Conservation (phyloP, 2,797 vertebrate genomes). For the Garrulus glandarius region DNA sequence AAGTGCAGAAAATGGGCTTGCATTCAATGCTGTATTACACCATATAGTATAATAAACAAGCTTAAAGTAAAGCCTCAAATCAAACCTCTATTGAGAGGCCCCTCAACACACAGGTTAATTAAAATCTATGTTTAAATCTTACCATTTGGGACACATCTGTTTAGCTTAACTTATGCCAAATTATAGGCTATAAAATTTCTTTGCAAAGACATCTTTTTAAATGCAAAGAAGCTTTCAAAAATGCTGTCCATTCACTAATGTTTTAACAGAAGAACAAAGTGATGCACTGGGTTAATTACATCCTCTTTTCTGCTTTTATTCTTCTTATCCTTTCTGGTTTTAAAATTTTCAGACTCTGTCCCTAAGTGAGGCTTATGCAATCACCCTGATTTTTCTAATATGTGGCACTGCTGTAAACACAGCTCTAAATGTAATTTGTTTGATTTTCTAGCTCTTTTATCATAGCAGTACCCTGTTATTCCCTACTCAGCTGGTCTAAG, state of each 20-base stretch:
- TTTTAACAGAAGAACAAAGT: background rate
- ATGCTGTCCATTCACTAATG: accelerated
- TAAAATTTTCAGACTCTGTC: background rate
- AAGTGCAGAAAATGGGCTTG: background rate
- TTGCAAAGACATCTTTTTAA: background rate
- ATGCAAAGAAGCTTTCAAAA: background rate
- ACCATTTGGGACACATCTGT: background rate
- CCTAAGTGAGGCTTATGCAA: background rate
- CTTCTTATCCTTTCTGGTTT: background rate
- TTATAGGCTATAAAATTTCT: background rate
- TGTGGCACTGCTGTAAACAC: background rate
- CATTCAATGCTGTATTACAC: background rate
- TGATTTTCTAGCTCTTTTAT: background rate
- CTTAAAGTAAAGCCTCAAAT: background rate
- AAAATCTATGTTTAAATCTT: background rate
- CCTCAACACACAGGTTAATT: background rate
- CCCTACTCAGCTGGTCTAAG: background rate
- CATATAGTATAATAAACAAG: background rate
- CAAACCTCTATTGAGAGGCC: background rate
- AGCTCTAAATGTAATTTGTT: background rate
- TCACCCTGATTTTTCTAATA: background rate
- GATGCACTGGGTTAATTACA: background rate
- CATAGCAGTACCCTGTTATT: background rate
- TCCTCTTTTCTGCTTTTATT: background rate
- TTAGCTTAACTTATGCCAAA: background rate